Evolutionary conservation across 1,140 invertebrate genomes (phyloP).

Genomic region (Ditylenchus dipsaci): DNA sequence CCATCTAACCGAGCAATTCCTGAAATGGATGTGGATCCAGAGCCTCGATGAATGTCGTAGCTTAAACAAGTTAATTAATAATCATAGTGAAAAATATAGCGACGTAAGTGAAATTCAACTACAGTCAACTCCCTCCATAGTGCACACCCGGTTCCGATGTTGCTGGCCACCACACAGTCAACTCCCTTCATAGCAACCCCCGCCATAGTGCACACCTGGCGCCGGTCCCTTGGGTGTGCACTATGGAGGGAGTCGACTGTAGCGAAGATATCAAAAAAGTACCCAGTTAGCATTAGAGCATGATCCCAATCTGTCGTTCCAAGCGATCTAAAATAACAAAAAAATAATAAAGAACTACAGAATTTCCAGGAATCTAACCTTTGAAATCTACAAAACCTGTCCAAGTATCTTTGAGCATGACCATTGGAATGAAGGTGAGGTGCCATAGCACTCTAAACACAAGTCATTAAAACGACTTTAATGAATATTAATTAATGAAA

Average conservation of each 20-base stretch:
- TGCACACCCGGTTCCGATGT: no score
- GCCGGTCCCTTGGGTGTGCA: no score
- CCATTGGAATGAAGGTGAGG: constrained; percentile 53
- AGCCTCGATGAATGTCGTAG: constrained; percentile 56
- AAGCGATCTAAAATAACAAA: constrained; percentile 18
- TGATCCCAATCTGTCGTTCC: constrained; percentile 57
- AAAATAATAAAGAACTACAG: no score
- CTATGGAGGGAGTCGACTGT: no score
- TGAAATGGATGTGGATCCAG: constrained; percentile 55
- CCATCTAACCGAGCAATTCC: constrained; percentile 57
- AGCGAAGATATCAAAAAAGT: not conserved
- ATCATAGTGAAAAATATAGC: not conserved
- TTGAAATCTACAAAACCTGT: constrained; percentile 56
- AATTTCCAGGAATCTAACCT: not conserved
- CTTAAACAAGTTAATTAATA: constrained; percentile 35
- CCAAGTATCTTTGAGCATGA: constrained; percentile 54
- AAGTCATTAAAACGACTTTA: not conserved
- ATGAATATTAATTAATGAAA: no score
- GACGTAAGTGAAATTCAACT: not conserved
- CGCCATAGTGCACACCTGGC: no score
- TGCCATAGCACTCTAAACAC: constrained; percentile 47
- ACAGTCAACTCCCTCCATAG: no score
- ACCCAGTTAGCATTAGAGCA: constrained; percentile 55
- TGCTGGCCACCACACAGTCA: no score
- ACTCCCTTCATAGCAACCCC: no score